phyloP scores from a whole-genome alignment of 2,797 vertebrate species.

The Orientallactaga sibirica region DNA sequence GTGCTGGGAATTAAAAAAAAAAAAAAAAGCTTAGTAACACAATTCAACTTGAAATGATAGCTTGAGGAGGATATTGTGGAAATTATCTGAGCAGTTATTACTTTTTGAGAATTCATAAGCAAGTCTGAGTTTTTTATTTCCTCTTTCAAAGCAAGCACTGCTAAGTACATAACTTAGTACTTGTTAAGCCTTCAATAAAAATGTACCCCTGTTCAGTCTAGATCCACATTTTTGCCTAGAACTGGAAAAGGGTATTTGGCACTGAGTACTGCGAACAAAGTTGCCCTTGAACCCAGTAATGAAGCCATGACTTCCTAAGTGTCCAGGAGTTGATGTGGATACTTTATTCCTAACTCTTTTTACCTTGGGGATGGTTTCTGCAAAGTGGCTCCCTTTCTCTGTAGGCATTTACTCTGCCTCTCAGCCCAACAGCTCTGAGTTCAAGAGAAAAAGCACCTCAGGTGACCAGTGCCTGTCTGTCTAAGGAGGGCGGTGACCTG shows the following conservation, averaged over 20 bases:
- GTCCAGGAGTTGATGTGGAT: not conserved
- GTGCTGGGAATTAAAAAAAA: not conserved
- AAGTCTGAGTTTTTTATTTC: slow-evolving; percentile 54
- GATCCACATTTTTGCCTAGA: not conserved
- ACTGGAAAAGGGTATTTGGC: slow-evolving; percentile 15
- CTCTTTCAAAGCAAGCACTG: slow-evolving; percentile 46
- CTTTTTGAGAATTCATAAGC: slow-evolving; percentile 61
- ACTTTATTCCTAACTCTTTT: slow-evolving; percentile 34
- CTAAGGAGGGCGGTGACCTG: not conserved
- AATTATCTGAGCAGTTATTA: slow-evolving; percentile 19
- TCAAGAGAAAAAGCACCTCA: not conserved
- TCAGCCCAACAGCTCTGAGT: not conserved
- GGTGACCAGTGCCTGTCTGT: not conserved
- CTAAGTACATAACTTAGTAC: not conserved
- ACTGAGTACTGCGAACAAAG: not conserved
- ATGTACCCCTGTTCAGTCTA: not conserved
- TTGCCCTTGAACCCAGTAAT: slow-evolving; percentile 43
- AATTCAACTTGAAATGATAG: not conserved
- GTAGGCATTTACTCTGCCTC: not conserved
- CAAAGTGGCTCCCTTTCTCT: not conserved
- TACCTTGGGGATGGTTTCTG: not conserved
- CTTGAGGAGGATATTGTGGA: not conserved
- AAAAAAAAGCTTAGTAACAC: not conserved
- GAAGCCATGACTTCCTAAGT: not conserved
- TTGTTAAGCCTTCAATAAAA: slow-evolving; percentile 45